Base-by-base conservation (phyloP, 2,113 vertebrate genomes). In the Pyrgilauda ruficollis region DNA sequence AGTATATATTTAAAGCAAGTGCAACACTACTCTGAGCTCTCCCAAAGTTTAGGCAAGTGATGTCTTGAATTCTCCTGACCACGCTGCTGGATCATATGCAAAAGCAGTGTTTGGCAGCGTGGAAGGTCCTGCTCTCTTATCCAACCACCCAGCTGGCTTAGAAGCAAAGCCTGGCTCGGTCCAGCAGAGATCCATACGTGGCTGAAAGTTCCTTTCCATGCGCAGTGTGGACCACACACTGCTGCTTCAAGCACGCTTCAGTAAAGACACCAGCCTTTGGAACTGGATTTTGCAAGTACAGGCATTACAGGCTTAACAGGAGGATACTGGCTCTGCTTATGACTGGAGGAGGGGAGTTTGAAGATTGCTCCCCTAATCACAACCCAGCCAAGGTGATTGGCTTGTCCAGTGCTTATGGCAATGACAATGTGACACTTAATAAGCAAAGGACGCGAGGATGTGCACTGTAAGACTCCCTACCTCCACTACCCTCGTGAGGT, bases 361-460 rank as follows among this genome's bases (percentile, higher is more conserved):
- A 37, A 41, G 43, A 4, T 33, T 46, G 33, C 15, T 37, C 26
- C 19, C 35, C 28, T 27, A n/a, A 52, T n/a, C 72, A 33, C 31
- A 87, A 22, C n/a, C 37, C 41, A 89, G 84, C 7, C n/a, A 56
- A n/a, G 6, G 19, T 16, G 30, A 26, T 6, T 27, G 11, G 11
- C 44, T 84, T 75, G 69, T 62, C 44, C 46, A 44, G 22, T 10
- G 33, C 17, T 89, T 49, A 20, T 11, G 18, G 52, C 7, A 46
- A 22, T 0, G 18, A 56, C 7, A 46, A 22, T 0, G 1, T 6
- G 11, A 15, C 11, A 11, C 17, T 35, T 50, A 14, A 14, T 2
- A 44, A 52, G 53, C 41, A 56, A 74, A 95, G 13, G 17, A 75
- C 1, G 5, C n/a, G 49, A 69, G 14, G 56, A 47, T 0, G 0